Conservation (phyloP, 1,140 invertebrate genomes). For the Camponotus floridanus region DNA sequence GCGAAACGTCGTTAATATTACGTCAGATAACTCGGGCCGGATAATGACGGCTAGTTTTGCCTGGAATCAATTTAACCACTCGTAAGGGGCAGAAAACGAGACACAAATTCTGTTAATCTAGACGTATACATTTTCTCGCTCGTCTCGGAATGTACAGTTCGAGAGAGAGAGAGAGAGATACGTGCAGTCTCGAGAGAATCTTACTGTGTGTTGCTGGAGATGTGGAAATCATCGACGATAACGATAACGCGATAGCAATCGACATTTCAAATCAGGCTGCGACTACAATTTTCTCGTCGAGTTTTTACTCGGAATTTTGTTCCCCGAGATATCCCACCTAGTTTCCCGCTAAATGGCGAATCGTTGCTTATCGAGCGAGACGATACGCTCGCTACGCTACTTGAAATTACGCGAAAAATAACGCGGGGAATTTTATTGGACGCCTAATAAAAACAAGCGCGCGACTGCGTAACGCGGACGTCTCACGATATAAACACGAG, state of each 20-base stretch:
- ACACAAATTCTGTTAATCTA: slow-evolving; percentile 4
- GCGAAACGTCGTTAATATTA: slow-evolving; percentile 56
- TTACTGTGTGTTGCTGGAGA: background rate
- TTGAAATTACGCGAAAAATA: slow-evolving; percentile 37
- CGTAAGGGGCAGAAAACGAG: background rate
- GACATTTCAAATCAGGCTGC: background rate
- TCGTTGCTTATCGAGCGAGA: slow-evolving; percentile 3
- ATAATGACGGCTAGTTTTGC: slow-evolving; percentile 23
- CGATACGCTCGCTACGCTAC: background rate
- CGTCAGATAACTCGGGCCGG: slow-evolving; percentile 25
- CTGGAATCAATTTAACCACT: slow-evolving; percentile 35
- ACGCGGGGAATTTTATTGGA: slow-evolving; percentile 49
- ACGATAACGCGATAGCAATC: background rate
- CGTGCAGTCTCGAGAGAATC: background rate
- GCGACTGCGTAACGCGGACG: slow-evolving; percentile 55
- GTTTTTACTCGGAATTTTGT: background rate
- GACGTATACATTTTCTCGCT: slow-evolving; percentile 13
- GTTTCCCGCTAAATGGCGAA: background rate
- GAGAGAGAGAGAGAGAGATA: background rate
- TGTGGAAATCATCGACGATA: background rate
- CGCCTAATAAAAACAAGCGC: slow-evolving; percentile 12
- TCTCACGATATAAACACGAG: slow-evolving; percentile 71
- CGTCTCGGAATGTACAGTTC: background rate
- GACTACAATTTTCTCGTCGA: too few species aligned
- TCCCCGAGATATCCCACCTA: background rate